phyloP scores from a whole-genome alignment of 2,888 invertebrate genomes.

The Bhutanitis thaidina region DNA sequence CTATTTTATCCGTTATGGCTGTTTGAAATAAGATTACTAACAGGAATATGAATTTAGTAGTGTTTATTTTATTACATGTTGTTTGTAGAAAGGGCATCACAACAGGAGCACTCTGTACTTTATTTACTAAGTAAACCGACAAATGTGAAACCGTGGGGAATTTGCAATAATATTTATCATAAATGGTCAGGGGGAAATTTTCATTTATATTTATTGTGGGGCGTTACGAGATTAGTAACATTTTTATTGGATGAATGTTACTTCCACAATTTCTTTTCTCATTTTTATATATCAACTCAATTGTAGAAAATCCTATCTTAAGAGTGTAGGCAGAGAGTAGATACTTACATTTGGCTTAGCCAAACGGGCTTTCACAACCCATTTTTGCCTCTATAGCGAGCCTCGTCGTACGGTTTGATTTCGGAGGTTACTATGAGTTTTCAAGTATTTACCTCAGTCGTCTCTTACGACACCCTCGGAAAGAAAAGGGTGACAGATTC shows the following conservation, averaged over 20 bases:
- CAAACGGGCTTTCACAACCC: no score
- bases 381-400: no score
- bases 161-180: slow-evolving; percentile 36
- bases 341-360: no score
- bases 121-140: slow-evolving; percentile 33
- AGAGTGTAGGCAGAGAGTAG: no score
- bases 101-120: slow-evolving; percentile 21
- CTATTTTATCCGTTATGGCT: slow-evolving; percentile 26
- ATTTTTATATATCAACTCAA: neutral
- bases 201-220: slow-evolving; percentile 28
- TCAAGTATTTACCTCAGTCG: no score
- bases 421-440: no score
- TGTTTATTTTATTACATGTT: slow-evolving; percentile 45
- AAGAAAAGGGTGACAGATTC: no score
- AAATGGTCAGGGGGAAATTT: slow-evolving; percentile 26
- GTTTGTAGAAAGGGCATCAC: slow-evolving; percentile 41
- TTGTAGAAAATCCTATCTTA: no score
- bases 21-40: slow-evolving; percentile 38
- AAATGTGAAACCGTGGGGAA: slow-evolving; percentile 30
- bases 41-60: slow-evolving; percentile 45
- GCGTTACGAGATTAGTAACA: slow-evolving; percentile 11
- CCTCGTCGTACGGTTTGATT: no score
- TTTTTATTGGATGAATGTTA: slow-evolving; percentile 6
- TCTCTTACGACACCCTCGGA: no score
- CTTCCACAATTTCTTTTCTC: neutral